Conservation (phyloP, 2,888 invertebrate genomes). For the Plagodis pulveraria region DNA sequence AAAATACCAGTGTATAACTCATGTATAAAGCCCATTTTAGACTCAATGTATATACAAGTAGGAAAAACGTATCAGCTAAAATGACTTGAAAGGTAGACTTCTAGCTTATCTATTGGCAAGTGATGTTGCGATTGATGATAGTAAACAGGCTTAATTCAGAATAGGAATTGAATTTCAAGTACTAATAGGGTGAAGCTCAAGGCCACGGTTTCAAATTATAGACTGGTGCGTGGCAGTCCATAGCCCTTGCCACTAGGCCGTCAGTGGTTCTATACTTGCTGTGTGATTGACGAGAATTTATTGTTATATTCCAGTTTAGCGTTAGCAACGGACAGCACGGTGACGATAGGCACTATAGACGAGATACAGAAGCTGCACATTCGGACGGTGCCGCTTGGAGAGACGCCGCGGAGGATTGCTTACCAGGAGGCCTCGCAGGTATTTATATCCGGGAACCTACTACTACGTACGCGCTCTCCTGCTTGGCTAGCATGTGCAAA, state of each 20-base stretch:
- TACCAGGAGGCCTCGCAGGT: conserved; percentile 96
- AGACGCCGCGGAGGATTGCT: conserved; percentile 96
- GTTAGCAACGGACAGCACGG: conserved; percentile 93
- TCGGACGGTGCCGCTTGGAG: conserved; percentile 96
- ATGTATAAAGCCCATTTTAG: too few species aligned
- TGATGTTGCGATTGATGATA: too few species aligned
- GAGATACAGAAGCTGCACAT: conserved; percentile 99
- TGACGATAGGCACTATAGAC: conserved; percentile 98
- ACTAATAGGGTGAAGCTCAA: too few species aligned
- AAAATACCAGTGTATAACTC: too few species aligned
- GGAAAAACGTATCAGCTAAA: too few species aligned
- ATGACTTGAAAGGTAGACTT: neutral
- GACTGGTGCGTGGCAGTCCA: neutral
- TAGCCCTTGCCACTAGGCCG: too few species aligned
- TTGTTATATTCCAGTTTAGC: conserved; percentile 87
- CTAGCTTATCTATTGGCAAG: neutral
- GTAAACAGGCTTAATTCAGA: too few species aligned
- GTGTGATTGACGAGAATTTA: neutral
- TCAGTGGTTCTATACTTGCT: neutral
- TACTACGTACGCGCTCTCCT: too few species aligned
- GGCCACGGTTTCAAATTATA: too few species aligned
- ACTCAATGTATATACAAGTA: too few species aligned
- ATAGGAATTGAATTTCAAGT: too few species aligned
- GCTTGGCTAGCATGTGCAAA: too few species aligned
- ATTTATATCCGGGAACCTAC: neutral